These are phyloP conservation scores for Desoria tigrina DNA, from an alignment of 2,888 invertebrate genomes.

Conservation along the genomic window DNA sequence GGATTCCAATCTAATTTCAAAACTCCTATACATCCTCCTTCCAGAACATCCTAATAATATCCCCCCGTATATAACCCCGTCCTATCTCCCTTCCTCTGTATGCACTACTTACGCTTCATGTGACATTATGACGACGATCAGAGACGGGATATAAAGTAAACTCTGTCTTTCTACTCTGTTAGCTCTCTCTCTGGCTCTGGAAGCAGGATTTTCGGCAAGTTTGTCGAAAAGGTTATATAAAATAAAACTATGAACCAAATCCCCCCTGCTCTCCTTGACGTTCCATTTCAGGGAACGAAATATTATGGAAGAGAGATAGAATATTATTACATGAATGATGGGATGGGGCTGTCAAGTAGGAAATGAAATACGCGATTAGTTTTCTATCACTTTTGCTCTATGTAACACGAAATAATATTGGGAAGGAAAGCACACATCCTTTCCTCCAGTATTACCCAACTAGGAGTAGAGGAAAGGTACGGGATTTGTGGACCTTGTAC, in stretches of 20 bases:
- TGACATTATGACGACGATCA: neutral
- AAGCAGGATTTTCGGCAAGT: neutral
- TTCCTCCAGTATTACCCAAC: no score
- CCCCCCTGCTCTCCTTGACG: neutral
- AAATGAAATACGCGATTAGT: conserved; percentile 14
- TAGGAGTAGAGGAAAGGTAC: no score
- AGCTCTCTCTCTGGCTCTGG: neutral
- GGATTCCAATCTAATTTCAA: conserved; percentile 43
- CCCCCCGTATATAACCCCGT: no score
- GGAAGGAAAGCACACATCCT: no score
- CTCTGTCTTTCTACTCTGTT: neutral
- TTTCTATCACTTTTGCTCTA: neutral
- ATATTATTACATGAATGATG: conserved; percentile 9
- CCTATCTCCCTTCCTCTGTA: no score
- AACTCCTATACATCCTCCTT: neutral
- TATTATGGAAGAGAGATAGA: conserved; percentile 5
- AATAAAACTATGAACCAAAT: neutral
- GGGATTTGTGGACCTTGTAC: no score
- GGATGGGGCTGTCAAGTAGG: conserved; percentile 12
- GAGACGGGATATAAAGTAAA: no score
- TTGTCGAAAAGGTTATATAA: no score
- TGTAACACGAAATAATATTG: no score
- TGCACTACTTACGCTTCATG: conserved; percentile 3
- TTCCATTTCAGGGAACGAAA: no score
- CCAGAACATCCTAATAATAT: no score